A percentile compares a stretch with the other conserved stretches of the same genome.
Conservation (phyloP, 2,113 vertebrate genomes). For the Microtus ochrogaster region DNA sequence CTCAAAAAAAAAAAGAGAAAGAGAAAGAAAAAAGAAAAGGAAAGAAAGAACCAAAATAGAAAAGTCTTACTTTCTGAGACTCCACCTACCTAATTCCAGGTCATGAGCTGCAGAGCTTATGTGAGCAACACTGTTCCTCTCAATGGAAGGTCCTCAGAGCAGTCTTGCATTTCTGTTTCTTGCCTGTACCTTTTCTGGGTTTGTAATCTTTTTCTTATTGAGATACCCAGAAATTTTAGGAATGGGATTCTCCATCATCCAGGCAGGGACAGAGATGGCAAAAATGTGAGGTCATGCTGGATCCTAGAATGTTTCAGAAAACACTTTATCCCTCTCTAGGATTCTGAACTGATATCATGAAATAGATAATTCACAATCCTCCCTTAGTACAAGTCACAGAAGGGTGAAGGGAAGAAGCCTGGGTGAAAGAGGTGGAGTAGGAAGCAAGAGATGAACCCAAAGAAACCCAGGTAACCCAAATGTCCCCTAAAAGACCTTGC, state of each 20-base stretch:
- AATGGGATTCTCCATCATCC: not conserved
- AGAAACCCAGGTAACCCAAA: not conserved
- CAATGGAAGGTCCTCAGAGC: not conserved
- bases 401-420: not conserved
- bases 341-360: constrained; percentile 4
- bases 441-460: not conserved
- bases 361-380: not conserved
- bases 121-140: not conserved
- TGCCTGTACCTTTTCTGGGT: not conserved
- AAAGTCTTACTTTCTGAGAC: too few species aligned
- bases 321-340: not conserved
- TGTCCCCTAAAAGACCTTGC: not conserved
- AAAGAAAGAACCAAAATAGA: not conserved
- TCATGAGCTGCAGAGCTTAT: accelerated
- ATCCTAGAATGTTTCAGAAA: constrained; percentile 6
- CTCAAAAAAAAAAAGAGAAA: not conserved
- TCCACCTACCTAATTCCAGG: accelerated
- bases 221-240: not conserved
- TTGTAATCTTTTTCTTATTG: not conserved
- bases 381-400: not conserved
- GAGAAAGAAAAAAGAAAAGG: too few species aligned
- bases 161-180: not conserved
- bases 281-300: not conserved
- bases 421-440: not conserved
- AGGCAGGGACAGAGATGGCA: not conserved